These are phyloP conservation scores for Formicarius rufipectus DNA, from an alignment of 2,113 vertebrate species.

Conservation along the genomic window DNA sequence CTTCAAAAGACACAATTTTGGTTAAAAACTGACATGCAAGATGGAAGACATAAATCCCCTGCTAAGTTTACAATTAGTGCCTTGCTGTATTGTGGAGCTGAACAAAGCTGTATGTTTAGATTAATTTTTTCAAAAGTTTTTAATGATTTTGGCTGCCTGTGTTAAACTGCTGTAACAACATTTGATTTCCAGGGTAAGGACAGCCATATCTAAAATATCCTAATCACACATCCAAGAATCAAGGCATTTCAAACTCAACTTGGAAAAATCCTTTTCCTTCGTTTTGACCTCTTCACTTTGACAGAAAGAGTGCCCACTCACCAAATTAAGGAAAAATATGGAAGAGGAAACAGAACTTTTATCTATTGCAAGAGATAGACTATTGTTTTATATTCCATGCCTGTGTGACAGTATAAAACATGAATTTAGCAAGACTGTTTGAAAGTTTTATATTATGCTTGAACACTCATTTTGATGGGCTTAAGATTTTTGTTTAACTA, in stretches of 20 bases:
- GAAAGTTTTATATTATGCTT: not conserved
- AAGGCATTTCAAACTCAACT: conserved; percentile 26
- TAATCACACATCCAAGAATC: not conserved
- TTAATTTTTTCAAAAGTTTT: not conserved
- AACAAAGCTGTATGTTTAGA: not conserved
- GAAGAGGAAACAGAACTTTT: conserved; percentile 15
- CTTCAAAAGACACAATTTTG: not conserved
- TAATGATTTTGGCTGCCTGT: not conserved
- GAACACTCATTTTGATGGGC: not conserved
- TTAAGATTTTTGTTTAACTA: not conserved
- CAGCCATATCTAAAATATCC: conserved; percentile 16
- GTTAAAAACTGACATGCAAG: not conserved
- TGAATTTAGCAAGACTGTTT: not conserved
- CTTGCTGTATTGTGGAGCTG: not conserved
- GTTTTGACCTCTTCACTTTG: conserved; percentile 2
- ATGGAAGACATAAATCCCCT: not conserved
- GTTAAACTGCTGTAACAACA: not conserved
- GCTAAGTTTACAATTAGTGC: not conserved
- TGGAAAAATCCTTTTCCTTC: not conserved
- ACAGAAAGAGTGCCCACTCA: not conserved
- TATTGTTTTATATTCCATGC: conserved; percentile 16
- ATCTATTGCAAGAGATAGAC: not conserved
- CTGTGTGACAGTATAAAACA: conserved; percentile 4
- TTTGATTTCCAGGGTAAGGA: conserved; percentile 13
- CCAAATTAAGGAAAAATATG: conserved; percentile 40